Evolutionary conservation across 2,113 vertebrate genomes (phyloP).

Genomic region (Diphyllodes magnificus): DNA sequence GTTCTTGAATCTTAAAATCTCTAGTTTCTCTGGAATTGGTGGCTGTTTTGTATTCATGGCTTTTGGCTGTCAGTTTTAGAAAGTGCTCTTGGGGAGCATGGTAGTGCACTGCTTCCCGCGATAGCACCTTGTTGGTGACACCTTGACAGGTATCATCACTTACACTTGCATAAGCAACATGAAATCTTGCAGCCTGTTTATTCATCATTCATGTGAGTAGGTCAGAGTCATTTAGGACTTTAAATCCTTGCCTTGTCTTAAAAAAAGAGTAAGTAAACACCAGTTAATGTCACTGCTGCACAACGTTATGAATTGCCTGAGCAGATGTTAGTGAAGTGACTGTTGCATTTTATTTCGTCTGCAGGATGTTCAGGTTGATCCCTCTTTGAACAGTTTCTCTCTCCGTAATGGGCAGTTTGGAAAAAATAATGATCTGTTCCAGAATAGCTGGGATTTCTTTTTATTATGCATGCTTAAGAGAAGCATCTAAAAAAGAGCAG

Average conservation of each 20-base stretch:
- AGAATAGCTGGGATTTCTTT: not conserved
- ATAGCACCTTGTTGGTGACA: not conserved
- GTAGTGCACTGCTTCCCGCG: not conserved
- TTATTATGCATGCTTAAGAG: not conserved
- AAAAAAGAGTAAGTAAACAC: not conserved
- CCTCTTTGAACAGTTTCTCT: not conserved
- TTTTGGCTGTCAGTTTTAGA: not conserved
- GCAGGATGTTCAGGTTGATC: not conserved
- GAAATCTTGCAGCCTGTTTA: not conserved
- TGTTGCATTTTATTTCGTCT: not conserved
- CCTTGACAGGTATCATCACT: not conserved
- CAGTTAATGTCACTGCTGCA: not conserved
- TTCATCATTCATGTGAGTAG: not conserved
- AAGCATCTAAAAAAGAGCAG: not conserved
- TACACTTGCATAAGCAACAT: accelerated
- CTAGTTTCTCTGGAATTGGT: not conserved
- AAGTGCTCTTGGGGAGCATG: not conserved
- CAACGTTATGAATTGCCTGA: not conserved
- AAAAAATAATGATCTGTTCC: not conserved
- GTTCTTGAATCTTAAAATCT: not conserved
- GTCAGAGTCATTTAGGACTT: not conserved
- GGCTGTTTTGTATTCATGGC: not conserved
- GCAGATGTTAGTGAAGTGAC: not conserved
- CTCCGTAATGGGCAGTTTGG: not conserved
- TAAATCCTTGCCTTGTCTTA: not conserved